Percentiles rank a stretch among this genome's conserved stretches.
Conservation (phyloP, 2,888 invertebrate genomes). For the Yponomeuta cagnagella region DNA sequence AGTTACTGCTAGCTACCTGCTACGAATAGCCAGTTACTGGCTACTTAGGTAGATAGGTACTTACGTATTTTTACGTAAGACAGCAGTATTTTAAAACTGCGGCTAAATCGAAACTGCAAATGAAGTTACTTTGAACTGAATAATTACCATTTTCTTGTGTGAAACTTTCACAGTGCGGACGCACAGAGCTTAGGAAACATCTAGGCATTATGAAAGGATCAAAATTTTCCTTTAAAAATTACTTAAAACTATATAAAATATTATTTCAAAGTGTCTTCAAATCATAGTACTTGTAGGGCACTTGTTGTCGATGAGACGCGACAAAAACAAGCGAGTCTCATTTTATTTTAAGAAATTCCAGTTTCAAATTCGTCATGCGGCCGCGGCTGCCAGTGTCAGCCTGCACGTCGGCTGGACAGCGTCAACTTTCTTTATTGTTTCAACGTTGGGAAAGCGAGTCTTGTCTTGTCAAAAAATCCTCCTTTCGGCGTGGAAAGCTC, state of each 20-base stretch:
- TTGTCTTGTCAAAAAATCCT: neutral
- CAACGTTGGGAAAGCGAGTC: neutral
- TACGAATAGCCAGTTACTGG: too few species aligned
- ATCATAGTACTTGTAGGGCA: conserved; percentile 53
- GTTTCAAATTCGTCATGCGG: conserved; percentile 41
- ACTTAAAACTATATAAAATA: conserved; percentile 27
- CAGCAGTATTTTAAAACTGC: neutral
- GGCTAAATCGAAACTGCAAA: neutral
- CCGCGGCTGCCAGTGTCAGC: conserved; percentile 40
- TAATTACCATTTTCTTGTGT: conserved; percentile 49
- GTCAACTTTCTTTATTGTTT: conserved; percentile 6
- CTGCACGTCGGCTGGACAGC: conserved; percentile 10
- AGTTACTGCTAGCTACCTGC: too few species aligned
- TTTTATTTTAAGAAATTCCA: conserved; percentile 53
- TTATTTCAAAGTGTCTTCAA: conserved; percentile 30
- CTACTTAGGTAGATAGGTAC: too few species aligned
- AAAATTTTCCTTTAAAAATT: conserved; percentile 16
- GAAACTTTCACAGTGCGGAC: conserved; percentile 42
- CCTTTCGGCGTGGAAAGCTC: conserved; percentile 37
- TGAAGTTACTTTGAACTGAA: conserved; percentile 46
- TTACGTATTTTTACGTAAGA: neutral
- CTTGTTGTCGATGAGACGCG: conserved; percentile 45
- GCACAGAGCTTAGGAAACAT: conserved; percentile 57
- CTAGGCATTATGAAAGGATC: conserved; percentile 48
- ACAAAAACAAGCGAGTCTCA: conserved; percentile 53